Conservation (phyloP, 2,797 vertebrate genomes). For the Tinamus major region DNA sequence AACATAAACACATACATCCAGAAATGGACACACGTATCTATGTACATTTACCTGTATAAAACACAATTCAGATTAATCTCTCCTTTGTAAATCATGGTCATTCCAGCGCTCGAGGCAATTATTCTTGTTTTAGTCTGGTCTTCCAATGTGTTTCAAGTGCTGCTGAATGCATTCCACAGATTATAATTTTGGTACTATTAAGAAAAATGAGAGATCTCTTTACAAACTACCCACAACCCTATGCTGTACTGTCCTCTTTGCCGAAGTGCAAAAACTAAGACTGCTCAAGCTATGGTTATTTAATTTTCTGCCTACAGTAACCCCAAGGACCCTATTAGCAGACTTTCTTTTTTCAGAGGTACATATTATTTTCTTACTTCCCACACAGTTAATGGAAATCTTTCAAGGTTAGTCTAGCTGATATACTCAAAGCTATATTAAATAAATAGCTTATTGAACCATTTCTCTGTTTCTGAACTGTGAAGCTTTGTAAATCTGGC, state of each 20-base stretch:
- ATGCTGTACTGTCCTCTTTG: neutral
- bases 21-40: neutral
- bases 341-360: neutral
- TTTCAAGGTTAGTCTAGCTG: neutral
- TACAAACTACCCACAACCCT: neutral
- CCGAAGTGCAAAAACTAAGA: neutral
- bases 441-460: neutral
- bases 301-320: neutral
- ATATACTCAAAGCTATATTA: neutral
- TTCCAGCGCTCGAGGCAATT: neutral
- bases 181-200: neutral
- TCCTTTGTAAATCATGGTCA: neutral
- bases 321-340: neutral
- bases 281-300: neutral
- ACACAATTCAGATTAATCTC: neutral
- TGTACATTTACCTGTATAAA: neutral
- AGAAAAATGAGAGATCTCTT: neutral
- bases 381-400: neutral
- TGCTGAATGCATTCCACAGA: neutral
- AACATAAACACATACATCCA: rapidly evolving
- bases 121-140: neutral
- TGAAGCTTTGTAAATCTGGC: neutral
- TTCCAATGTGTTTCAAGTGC: neutral
- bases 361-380: neutral
- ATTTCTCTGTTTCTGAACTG: neutral